Base-by-base conservation (phyloP, 30 jellyfish, hydroid and myxozoan genomes). In the Turritopsis rubra region DNA sequence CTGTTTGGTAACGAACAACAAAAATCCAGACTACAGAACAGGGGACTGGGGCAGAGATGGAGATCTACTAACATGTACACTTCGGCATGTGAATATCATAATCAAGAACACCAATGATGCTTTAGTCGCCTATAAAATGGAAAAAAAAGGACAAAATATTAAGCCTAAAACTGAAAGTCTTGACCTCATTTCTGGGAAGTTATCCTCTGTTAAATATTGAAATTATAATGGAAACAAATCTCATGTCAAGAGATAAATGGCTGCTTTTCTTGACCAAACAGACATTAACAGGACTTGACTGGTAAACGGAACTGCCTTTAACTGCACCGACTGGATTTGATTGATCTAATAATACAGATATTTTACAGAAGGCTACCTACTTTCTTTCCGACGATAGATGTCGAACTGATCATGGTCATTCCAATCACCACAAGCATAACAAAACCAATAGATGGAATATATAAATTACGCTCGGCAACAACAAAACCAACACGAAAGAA, bases 401-500 rank as follows among this genome's bases (percentile, higher is more conserved):
- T 26, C 17, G 72, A 79, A 53, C 30, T 17, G 24, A 79, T 0
- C 18, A 52, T n/a, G 28, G 79, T 65, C 66, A 28, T 65, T 21
- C 54, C 86, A 65, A 41, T 54, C 72, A 84, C 98, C 21, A 88
- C 86, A 16, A 92, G 85, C 66, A 93, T 86, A 75, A 76, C 22
- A 71, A 92, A 92, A 31, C 98, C 98, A 84, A 87, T 70, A 54
- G 96, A 88, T 20, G 98, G 79, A 9, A 92, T 66, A 82, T 92
- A 92, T 20, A 92, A 83, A 79, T 83, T 85, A 17, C 98, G 88
- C 70, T 92, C 98, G 3, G 98, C 98, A 18, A 92, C 77, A 72
- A 92, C 98, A 85, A 92, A 92, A 30, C 98, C 98, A 87, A 92
- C 98, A 25, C 94, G 87, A 79, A 92, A 92, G 86, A 92, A 88